Base-by-base conservation (phyloP, 2,113 vertebrate genomes). In the Scophthalmus maximus region DNA sequence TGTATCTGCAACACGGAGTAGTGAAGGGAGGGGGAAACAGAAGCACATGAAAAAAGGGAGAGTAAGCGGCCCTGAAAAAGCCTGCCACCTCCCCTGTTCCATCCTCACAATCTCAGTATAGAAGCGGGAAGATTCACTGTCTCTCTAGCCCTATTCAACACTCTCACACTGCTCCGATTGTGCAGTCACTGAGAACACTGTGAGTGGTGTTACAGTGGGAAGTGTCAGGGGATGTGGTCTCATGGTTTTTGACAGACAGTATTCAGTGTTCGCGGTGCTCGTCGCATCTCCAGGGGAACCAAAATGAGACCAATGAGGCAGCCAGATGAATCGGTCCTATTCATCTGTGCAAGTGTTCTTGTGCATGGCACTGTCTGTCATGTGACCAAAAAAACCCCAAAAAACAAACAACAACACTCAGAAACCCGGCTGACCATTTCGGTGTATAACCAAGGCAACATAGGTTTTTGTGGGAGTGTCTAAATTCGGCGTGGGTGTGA, bases 221-320 rank as follows among this genome's bases (percentile, higher is more conserved):
- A 81, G 87, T 79, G 34, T 76, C 80, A 56, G 82, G 71, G 82
- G 82, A 88, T 42, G 65, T 76, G 50, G 76, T 79, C 79, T 76
- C 73, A 81, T 78, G 80, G 30, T 76, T 82, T 84, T 82, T 69
- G 85, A 85, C 80, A 82, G 86, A 87, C 78, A 81, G 68, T 85
- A 66, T 84, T 81, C 78, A 58, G 60, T 81, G 65, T 89, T 83
- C 42, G 65, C 56, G 51, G 66, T 53, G 65, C 71, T 78, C 32
- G 63, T 87, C 77, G 79, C 71, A 83, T 90, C 81, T 89, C 87
- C 81, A 87, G 81, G 84, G 87, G 73, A 86, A 87, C 85, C 68
- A 71, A 75, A 83, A 77, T 63, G 78, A 85, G 72, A 74, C 72
- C 72, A 70, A 67, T 62, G 68, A 77, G 78, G 78, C 44, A 52